Evolutionary conservation across 2,797 vertebrate species (phyloP), one percentile per base, ranked within the genome.

Genomic region (Lacerta bilineata): DNA sequence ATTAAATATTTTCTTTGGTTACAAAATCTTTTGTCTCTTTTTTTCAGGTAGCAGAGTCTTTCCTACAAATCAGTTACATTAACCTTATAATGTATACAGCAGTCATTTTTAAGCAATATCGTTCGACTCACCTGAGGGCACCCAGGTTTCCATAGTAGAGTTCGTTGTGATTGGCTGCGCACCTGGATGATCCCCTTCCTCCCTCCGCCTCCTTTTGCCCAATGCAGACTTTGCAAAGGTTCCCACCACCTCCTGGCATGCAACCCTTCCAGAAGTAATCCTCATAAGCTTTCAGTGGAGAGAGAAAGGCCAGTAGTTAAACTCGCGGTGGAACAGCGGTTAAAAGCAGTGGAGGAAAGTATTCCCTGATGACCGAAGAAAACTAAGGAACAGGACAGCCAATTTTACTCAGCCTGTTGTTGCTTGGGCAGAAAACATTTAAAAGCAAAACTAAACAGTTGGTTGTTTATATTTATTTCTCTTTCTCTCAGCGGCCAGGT

Each of bases 111-210:
- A 61, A 36, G 80, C 23, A 78, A 59, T 64, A 46, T 55, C 91
- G 80, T 69, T 89, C 25, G 55, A 76, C 92, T 95, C 88, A 98
- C 98, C 98, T 97, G 91, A 99, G 96, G 7, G 98, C 97, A 9
- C 98, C 98, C 97, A 98, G 96, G 89, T 98, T 99, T 90, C 98
- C 98, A 83, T 98, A 99, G 96, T 98, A 99, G 89, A 94, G 98
- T 80, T 99, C 98, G 0, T 98, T 98, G 93, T 98, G 98, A 93
- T 97, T 98, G 85, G 98, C 98, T 78, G 97, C 96, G 59, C 98
- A 99, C 88, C 98, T 98, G 85, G 93, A 92, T 23, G 93, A 87
- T 0, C 88, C 86, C 94, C 97, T 98, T 90, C 96, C 97, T 33
- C 91, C 93, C 80, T 97, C 97, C 90, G 97, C 96, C 55, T 97